A percentile compares a stretch with the other conserved stretches of the same genome.
phyloP scores from a whole-genome alignment of 2,797 vertebrate genomes.

The Fringilla coelebs region DNA sequence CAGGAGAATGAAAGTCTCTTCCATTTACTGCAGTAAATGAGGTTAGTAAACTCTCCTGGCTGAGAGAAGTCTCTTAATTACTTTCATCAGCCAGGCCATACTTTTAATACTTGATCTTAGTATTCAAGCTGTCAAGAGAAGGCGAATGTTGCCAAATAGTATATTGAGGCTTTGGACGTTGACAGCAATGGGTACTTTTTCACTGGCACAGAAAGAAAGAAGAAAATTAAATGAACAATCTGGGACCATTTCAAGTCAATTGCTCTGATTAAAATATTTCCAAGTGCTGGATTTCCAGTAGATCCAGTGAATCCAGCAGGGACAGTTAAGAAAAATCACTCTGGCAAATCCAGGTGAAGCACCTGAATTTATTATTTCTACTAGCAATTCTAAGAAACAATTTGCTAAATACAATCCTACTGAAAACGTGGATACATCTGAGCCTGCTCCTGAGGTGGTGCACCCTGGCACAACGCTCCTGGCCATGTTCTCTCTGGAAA shows the following conservation, averaged over 20 bases:
- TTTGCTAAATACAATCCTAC: not conserved
- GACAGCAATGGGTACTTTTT: slow-evolving; percentile 11
- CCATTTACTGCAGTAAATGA: slow-evolving; percentile 1
- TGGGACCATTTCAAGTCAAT: slow-evolving; percentile 39
- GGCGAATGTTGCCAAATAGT: not conserved
- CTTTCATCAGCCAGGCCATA: slow-evolving; percentile 43
- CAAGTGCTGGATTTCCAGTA: not conserved
- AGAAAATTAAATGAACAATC: slow-evolving; percentile 29
- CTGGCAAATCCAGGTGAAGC: not conserved
- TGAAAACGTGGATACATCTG: accelerated
- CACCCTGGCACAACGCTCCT: not conserved
- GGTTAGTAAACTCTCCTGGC: slow-evolving; percentile 46
- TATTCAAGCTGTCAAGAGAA: slow-evolving; percentile 50
- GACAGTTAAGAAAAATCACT: not conserved
- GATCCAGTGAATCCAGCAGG: not conserved
- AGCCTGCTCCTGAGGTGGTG: not conserved
- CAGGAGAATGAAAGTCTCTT: slow-evolving; percentile 15
- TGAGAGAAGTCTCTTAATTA: slow-evolving; percentile 55
- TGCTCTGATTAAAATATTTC: slow-evolving; percentile 5
- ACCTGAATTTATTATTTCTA: not conserved
- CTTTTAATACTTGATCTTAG: slow-evolving; percentile 47
- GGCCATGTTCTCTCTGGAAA: not conserved
- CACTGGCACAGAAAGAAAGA: slow-evolving; percentile 27
- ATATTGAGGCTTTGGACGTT: not conserved
- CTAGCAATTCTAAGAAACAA: not conserved